phyloP scores from a whole-genome alignment of 2,888 invertebrate species.

The Dryococelus australis region DNA sequence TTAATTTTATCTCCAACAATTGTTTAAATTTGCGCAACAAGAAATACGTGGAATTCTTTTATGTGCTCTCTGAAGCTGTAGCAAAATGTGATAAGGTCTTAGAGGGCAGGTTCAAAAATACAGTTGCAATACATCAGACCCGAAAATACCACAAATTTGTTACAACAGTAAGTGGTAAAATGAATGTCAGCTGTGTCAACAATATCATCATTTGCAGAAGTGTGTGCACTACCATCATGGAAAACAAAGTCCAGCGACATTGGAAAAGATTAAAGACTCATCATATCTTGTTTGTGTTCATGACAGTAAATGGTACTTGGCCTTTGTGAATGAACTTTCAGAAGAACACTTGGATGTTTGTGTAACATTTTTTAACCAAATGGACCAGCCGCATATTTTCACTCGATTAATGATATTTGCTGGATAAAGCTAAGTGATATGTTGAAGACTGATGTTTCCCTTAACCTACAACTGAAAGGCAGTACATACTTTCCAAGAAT shows the following conservation, averaged over 20 bases:
- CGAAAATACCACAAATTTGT: neutral
- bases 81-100: neutral
- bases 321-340: neutral
- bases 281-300: neutral
- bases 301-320: neutral
- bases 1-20: neutral
- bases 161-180: neutral
- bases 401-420: too few relatives aligned
- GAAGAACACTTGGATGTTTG: neutral
- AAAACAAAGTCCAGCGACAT: neutral
- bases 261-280: neutral
- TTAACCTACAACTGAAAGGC: too few relatives aligned
- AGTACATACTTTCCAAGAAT: too few relatives aligned
- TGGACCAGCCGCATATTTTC: neutral
- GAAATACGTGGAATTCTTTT: neutral
- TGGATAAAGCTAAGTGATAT: too few relatives aligned
- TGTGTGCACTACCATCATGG: too few relatives aligned
- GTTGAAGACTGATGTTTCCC: too few relatives aligned
- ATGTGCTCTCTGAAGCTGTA: neutral
- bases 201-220: neutral
- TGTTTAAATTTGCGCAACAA: neutral
- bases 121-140: neutral
- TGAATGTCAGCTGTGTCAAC: neutral
- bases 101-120: neutral
- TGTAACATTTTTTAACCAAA: neutral